Evolutionary conservation across 2,797 vertebrate species (phyloP).

Genomic region (Myotis planiceps): DNA sequence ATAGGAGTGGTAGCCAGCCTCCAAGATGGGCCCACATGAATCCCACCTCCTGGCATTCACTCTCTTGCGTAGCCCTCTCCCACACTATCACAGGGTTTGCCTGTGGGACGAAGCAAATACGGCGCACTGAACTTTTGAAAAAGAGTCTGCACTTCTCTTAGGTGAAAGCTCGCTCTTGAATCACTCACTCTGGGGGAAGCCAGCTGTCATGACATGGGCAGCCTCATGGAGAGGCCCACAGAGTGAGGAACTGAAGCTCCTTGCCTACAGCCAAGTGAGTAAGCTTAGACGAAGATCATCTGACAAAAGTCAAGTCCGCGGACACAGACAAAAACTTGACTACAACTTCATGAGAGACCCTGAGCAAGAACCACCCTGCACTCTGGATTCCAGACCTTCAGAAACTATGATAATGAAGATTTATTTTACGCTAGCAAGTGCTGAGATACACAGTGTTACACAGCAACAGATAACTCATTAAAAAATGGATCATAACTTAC

Average conservation of each 20-base stretch:
- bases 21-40: not conserved
- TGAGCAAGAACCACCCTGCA: not conserved
- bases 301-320: not conserved
- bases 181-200: not conserved
- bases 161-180: not conserved
- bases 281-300: not conserved
- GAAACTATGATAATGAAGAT: too few relatives aligned
- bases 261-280: not conserved
- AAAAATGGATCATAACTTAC: not conserved
- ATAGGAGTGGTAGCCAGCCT: not conserved
- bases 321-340: not conserved
- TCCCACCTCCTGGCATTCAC: not conserved
- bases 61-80: not conserved
- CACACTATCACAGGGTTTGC: not conserved
- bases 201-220: not conserved
- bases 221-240: not conserved
- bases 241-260: not conserved
- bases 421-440: too few relatives aligned
- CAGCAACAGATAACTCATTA: too few relatives aligned
- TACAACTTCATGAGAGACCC: too few relatives aligned
- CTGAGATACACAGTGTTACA: too few relatives aligned
- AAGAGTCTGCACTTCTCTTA: not conserved
- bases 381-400: too few relatives aligned
- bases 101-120: not conserved
- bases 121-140: not conserved